Base-by-base conservation (phyloP, 2,888 invertebrate species). In the Agonopterix subpropinquella region DNA sequence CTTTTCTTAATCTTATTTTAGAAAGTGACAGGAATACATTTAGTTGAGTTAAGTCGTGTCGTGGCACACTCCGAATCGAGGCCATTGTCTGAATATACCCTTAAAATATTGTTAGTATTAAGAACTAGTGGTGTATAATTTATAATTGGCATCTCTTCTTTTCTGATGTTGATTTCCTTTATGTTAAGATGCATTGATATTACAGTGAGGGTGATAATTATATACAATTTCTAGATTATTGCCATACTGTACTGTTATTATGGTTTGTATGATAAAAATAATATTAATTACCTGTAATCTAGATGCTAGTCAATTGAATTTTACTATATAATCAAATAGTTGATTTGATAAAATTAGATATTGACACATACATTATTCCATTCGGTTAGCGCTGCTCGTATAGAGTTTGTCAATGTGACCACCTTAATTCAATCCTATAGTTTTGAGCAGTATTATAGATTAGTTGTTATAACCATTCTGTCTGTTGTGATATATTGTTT, bases 361-460 rank as follows among this genome's bases (percentile, higher is more conserved):
- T 70, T 28, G 28, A 28, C 28, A 28, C 28, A 4, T 28, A 28
- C 28, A 28, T 28, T 28, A 28, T 28, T 28, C 28, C 28, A 28
- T 28, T 28, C 28, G 28, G 28, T 28, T 28, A 28, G 28, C 28
- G 28, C 28, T 28, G 28, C 28, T 28, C 28, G 28, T 5, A 28
- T 28, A 28, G 4, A 28, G 28, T 28, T 28, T 28, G 28, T 28
- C 28, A 28, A 28, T 28, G 28, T 28, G 28, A 28, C 28, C 28
- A 28, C 5, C 64, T 55, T 71, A 72, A 73, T 71, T 61, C 73
- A 72, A 76, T 75, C 67, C 67, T 73, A 68, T 42, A 69, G 75
- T 78, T 78, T 77, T 71, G 63, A 80, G 71, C 86, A 87, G 87
- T 87, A 87, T 87, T 87, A 87, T 87, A 87, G 87, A 83, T 83